Percentiles rank a stretch among this genome's conserved stretches.
Evolutionary conservation across 2,113 vertebrate species (phyloP).

Genomic region (Jacana jacana): DNA sequence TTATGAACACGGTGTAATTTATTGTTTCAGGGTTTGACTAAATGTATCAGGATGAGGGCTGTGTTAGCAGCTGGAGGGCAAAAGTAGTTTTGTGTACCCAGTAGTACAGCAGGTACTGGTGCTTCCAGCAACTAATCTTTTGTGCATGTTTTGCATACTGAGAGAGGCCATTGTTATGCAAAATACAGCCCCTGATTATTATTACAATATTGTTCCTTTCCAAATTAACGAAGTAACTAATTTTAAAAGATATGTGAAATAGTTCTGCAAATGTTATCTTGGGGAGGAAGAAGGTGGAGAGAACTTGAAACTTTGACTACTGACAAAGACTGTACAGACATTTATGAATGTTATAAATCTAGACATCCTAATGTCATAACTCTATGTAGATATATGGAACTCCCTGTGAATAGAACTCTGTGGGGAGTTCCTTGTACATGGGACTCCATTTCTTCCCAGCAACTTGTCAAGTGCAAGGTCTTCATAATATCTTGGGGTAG

Average conservation of each 20-base stretch:
- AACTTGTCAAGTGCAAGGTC: neutral
- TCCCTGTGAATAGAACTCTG: neutral
- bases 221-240: neutral
- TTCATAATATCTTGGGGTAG: neutral
- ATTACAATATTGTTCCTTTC: neutral
- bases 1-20: neutral
- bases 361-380: neutral
- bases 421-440: neutral
- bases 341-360: neutral
- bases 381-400: neutral
- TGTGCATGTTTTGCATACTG: neutral
- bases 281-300: neutral
- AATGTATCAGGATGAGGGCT: neutral
- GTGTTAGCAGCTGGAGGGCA: neutral
- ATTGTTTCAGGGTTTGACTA: neutral
- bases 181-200: neutral
- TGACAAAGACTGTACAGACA: neutral
- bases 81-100: neutral
- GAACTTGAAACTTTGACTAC: neutral
- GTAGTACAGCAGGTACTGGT: neutral
- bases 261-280: neutral
- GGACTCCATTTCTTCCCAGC: neutral
- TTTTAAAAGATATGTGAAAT: neutral
- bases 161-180: neutral
- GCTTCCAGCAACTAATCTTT: neutral